Conservation (phyloP, 2,797 vertebrate genomes). For the Fistularia commersonii region DNA sequence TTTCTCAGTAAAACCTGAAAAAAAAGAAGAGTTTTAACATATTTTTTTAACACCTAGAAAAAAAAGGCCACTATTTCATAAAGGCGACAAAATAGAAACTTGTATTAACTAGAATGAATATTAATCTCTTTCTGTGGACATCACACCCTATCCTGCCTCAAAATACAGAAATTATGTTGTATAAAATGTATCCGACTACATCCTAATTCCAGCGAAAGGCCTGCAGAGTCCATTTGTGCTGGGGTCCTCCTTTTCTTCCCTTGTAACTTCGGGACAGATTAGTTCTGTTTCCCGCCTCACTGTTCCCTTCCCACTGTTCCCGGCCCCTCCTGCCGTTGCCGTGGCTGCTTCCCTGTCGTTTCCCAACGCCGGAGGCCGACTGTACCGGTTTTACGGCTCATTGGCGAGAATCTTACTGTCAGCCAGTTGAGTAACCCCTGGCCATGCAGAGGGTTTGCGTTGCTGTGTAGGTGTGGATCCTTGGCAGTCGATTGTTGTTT, state of each 20-base stretch:
- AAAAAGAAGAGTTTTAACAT: too few species aligned
- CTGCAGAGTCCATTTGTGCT: too few species aligned
- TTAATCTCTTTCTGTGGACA: too few species aligned
- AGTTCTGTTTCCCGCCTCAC: conserved; percentile 1
- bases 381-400: conserved; percentile 15
- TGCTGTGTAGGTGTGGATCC: background rate
- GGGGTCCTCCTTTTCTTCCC: conserved; percentile 4
- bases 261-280: conserved; percentile 21
- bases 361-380: conserved; percentile 22
- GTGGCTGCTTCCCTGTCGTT: conserved; percentile 23
- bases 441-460: conserved; percentile 1
- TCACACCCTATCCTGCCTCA: too few species aligned
- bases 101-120: too few species aligned
- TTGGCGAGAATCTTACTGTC: conserved; percentile 14
- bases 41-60: too few species aligned
- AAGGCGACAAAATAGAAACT: too few species aligned
- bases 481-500: conserved; percentile 20
- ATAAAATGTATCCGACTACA: too few species aligned
- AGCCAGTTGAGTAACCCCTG: conserved; percentile 34
- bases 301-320: conserved; percentile 20
- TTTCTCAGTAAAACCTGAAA: too few species aligned
- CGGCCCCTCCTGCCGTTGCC: conserved; percentile 23
- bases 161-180: too few species aligned
- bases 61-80: too few species aligned
- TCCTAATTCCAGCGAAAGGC: too few species aligned